A percentile compares a stretch with the other conserved stretches of the same genome.
These are phyloP conservation scores for Aphelenchoides bicaudatus DNA, from an alignment of 2,888 invertebrate genomes.

Conservation along the genomic window DNA sequence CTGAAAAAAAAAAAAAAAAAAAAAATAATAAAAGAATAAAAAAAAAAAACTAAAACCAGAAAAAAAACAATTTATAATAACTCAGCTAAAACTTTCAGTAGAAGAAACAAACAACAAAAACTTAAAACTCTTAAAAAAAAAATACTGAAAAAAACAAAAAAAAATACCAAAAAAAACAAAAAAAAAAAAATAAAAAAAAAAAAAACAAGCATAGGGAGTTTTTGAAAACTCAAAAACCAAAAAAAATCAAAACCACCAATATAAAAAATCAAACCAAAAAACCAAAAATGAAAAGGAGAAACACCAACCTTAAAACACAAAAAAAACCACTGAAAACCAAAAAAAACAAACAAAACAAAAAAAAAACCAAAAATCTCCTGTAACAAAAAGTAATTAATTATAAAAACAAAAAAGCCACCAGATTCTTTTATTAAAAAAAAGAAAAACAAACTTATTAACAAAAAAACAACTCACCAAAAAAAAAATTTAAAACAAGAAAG, in stretches of 20 bases:
- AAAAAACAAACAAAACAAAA: slow-evolving; percentile 34
- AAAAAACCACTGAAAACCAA: slow-evolving; percentile 38
- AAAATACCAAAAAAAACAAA: slow-evolving; percentile 48
- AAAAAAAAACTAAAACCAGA: slow-evolving; percentile 43
- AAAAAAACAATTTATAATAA: slow-evolving; percentile 35
- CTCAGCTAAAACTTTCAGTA: slow-evolving; percentile 73
- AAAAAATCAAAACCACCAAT: slow-evolving; percentile 37
- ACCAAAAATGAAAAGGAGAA: slow-evolving; percentile 18
- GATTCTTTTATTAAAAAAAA: slow-evolving; percentile 47
- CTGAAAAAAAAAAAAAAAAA: slow-evolving; percentile 45
- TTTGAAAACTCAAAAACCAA: slow-evolving; percentile 42
- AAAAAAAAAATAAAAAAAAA: slow-evolving; percentile 48
- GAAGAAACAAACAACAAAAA: slow-evolving; percentile 66
- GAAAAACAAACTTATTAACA: slow-evolving; percentile 44
- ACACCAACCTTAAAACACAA: slow-evolving; percentile 29
- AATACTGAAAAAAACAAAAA: slow-evolving; percentile 61
- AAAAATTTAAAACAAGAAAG: slow-evolving; percentile 9
- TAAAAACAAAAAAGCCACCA: slow-evolving; percentile 41
- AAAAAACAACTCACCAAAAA: slow-evolving; percentile 39
- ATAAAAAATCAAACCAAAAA: slow-evolving; percentile 16
- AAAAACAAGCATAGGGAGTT: slow-evolving; percentile 32
- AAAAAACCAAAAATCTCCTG: slow-evolving; percentile 45
- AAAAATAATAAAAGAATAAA: slow-evolving; percentile 44
- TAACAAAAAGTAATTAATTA: slow-evolving; percentile 48
- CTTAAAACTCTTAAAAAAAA: slow-evolving; percentile 42